Evolutionary conservation across 2,113 vertebrate species (phyloP), one percentile per base, ranked within the genome.

Genomic region (Takifugu bimaculatus): DNA sequence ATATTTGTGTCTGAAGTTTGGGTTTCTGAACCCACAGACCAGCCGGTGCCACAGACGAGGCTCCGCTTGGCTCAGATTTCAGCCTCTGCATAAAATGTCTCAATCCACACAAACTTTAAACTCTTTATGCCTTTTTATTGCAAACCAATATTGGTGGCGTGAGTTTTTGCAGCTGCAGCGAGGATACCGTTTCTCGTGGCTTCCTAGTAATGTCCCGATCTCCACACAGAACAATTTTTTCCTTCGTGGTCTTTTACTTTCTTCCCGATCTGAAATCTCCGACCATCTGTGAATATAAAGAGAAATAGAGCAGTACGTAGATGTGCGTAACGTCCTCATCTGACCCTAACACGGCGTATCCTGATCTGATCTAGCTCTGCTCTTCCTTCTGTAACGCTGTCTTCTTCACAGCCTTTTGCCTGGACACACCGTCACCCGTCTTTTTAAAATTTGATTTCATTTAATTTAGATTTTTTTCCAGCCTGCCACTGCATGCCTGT

Each of bases 401-500:
- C 81, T 78, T 86, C 76, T 88, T 84, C 84, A 79, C 86, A 87
- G 86, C 82, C 54, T 75, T 39, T 39, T 79, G 81, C 81, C 75
- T 53, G 81, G 86, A 85, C 67, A 70, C 83, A 49, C 78, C 39
- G 71, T 50, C 61, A 25, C 42, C 74, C 73, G 74, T 20, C 25
- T 42, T 81, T 74, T 85, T 74, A 68, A 65, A 12, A 13, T 49
- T n/a, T 52, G 54, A 39, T 39, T 39, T 68, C 13, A 13, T 49
- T n/a, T 52, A 56, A 39, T 39, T 39, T 39, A 10, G 11, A 10
- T 39, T 39, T 39, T 20, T 20, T 39, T 39, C 11, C 35, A 39
- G 76, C 79, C 77, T 81, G 75, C 57, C 80, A 75, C 83, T 75
- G 86, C 86, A 88, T 89, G 88, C 77, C 47, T 73, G 73, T 83